These are phyloP conservation scores for Altica lythri DNA, from an alignment of 2,888 invertebrate species.

Conservation along the genomic window DNA sequence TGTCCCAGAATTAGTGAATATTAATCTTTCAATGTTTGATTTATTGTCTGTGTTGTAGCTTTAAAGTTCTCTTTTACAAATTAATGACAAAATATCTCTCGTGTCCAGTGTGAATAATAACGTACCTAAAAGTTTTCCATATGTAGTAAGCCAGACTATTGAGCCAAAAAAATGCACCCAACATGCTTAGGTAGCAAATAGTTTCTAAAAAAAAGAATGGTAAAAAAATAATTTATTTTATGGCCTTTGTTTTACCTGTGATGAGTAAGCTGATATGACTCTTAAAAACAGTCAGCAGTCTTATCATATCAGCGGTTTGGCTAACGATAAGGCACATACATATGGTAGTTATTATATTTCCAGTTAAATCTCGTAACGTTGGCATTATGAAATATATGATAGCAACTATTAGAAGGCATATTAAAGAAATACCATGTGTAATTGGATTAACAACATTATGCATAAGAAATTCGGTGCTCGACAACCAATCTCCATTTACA, in stretches of 20 bases:
- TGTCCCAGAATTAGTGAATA: too few species aligned
- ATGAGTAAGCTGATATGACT: conserved; percentile 81
- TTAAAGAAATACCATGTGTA: conserved; percentile 74
- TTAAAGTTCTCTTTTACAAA: conserved; percentile 2
- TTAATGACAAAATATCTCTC: neutral
- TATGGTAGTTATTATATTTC: conserved; percentile 84
- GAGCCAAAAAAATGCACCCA: conserved; percentile 86
- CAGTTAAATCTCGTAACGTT: conserved; percentile 79
- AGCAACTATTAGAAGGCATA: conserved; percentile 72
- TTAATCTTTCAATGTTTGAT: too few species aligned
- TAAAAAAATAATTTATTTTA: neutral
- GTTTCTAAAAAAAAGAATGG: conserved; percentile 78
- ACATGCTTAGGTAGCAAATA: conserved; percentile 73
- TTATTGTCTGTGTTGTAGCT: too few species aligned
- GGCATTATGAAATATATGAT: conserved; percentile 83
- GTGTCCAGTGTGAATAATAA: too few species aligned
- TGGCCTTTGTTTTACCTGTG: conserved; percentile 64
- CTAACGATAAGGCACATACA: conserved; percentile 76
- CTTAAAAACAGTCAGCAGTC: conserved; percentile 79
- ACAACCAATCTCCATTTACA: conserved; percentile 69
- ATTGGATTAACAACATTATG: conserved; percentile 76
- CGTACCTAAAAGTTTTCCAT: conserved; percentile 83
- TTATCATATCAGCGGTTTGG: conserved; percentile 77
- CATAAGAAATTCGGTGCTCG: conserved; percentile 73
- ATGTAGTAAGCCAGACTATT: conserved; percentile 86